A percentile compares a stretch with the other conserved stretches of the same genome.
These are phyloP conservation scores for Carettochelys insculpta DNA, from an alignment of 2,113 vertebrate species.

Conservation along the genomic window DNA sequence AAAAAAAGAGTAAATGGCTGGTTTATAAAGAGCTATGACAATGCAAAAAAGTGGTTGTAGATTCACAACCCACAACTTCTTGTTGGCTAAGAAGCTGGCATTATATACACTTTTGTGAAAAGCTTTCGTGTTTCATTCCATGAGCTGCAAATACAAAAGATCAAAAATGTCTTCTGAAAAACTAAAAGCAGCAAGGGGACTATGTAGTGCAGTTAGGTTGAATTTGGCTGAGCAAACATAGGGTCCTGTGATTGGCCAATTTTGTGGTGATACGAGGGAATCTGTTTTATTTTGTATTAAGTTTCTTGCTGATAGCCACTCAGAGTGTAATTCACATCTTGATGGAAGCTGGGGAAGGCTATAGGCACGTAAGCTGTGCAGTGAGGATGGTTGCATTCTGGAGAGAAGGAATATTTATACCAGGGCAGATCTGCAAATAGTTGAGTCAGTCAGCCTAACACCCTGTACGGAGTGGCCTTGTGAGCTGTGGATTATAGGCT, in stretches of 20 bases:
- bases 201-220: rapidly evolving
- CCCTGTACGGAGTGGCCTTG: not conserved
- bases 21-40: conserved; percentile 38
- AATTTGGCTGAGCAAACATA: rapidly evolving
- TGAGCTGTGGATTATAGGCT: not conserved
- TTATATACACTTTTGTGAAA: not conserved
- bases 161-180: not conserved
- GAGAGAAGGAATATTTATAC: not conserved
- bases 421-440: not conserved
- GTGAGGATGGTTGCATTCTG: not conserved
- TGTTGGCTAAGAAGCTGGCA: conserved; percentile 25
- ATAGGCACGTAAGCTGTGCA: not conserved
- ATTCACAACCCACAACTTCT: conserved; percentile 10
- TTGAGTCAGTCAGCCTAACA: not conserved
- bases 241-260: rapidly evolving
- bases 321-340: not conserved
- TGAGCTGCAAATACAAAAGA: rapidly evolving
- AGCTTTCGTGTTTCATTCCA: not conserved
- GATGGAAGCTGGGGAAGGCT: too few species aligned
- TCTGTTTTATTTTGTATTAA: not conserved
- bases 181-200: rapidly evolving
- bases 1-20: conserved; percentile 37
- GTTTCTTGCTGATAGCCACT: not conserved
- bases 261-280: rapidly evolving
- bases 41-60: not conserved